Percentiles rank a stretch among this genome's conserved stretches.
Conservation (phyloP, 2,113 vertebrate genomes). For the Rynchops niger region DNA sequence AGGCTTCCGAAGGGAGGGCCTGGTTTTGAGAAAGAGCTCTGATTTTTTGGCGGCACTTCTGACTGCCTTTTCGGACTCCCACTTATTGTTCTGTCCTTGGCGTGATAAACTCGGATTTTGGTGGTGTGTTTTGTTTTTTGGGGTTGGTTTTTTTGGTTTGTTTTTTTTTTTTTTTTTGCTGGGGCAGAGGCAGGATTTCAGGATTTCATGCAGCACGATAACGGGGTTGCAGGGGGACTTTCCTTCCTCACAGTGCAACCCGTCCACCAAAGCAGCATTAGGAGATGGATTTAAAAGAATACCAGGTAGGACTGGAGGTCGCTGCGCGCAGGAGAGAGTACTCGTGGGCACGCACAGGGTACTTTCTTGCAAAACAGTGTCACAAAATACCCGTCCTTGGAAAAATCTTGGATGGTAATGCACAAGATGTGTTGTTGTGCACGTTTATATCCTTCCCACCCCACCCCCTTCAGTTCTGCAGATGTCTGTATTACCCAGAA, state of each 20-base stretch:
- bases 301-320: not conserved
- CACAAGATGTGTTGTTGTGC: not conserved
- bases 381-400: not conserved
- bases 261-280: not conserved
- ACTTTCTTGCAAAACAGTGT: not conserved
- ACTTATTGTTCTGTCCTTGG: constrained; percentile 25
- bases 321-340: not conserved
- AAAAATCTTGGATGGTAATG: not conserved
- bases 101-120: not conserved
- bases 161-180: not conserved
- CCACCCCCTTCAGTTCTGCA: not conserved
- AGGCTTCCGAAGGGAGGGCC: constrained; percentile 36
- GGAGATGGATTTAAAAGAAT: constrained; percentile 22
- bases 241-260: not conserved
- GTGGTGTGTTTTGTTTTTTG: too few species aligned
- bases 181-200: not conserved
- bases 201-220: not conserved
- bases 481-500: not conserved
- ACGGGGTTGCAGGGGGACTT: not conserved
- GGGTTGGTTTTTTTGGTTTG: not conserved
- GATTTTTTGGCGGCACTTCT: constrained; percentile 67
- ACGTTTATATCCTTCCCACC: not conserved
- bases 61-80: constrained; percentile 18
- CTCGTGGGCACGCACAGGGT: fast-evolving
- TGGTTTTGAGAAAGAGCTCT: constrained; percentile 35